Conservation (phyloP, 2,888 invertebrate genomes). For the Drosophila algonquin region DNA sequence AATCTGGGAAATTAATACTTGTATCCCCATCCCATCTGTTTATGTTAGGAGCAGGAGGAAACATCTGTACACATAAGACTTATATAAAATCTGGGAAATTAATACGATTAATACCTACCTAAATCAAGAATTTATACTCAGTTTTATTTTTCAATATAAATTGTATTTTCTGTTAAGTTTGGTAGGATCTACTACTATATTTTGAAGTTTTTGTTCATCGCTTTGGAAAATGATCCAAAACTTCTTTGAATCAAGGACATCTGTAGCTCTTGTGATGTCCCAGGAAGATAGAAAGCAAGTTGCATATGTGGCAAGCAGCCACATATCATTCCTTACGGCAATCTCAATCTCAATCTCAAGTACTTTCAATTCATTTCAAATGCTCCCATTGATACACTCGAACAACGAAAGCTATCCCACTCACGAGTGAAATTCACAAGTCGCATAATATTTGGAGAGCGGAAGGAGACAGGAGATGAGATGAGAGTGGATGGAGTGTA, state of each 20-base stretch:
- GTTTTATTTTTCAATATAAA: no score
- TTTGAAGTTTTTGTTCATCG: no score
- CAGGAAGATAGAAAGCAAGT: neutral
- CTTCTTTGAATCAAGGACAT: neutral
- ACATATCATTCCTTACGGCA: constrained; percentile 49
- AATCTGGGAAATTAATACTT: no score
- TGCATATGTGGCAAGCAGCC: constrained; percentile 10
- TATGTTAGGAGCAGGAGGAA: no score
- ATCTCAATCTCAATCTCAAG: constrained; percentile 46
- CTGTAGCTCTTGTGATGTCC: constrained; percentile 10
- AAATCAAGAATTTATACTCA: no score
- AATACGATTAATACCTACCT: no score
- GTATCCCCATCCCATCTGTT: no score
- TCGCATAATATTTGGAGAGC: constrained; percentile 61
- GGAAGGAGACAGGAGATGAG: constrained; percentile 15
- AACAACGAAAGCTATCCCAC: constrained; percentile 53
- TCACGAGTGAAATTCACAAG: constrained; percentile 34
- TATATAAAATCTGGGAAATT: no score
- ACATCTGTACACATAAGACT: no score
- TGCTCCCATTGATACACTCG: constrained; percentile 59
- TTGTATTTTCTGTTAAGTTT: no score
- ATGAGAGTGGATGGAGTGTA: constrained; percentile 3
- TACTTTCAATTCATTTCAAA: constrained; percentile 52
- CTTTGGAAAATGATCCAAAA: neutral
- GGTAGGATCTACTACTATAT: no score